Conservation (phyloP, 2,113 vertebrate genomes). For the Micronisus gabar region DNA sequence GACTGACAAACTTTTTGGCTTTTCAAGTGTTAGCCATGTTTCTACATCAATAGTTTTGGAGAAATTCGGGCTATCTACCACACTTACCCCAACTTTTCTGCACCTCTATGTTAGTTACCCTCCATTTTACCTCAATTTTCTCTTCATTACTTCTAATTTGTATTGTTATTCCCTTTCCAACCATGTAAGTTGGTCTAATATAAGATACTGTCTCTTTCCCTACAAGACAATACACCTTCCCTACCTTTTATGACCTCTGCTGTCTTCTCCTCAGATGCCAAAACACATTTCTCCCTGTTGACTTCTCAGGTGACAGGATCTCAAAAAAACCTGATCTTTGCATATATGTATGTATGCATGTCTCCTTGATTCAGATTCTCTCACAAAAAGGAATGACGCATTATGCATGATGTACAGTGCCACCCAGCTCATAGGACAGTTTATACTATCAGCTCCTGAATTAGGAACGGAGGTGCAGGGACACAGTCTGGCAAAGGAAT, state of each 20-base stretch:
- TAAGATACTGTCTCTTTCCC: not conserved
- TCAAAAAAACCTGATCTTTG: not conserved
- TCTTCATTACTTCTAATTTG: not conserved
- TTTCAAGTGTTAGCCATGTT: not conserved
- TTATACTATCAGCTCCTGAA: not conserved
- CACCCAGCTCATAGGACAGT: not conserved
- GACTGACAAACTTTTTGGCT: not conserved
- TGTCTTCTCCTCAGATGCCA: not conserved
- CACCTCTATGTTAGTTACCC: not conserved
- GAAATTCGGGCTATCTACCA: not conserved
- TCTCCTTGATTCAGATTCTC: not conserved
- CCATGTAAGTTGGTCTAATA: accelerated
- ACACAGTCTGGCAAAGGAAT: not conserved
- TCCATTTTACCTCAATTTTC: not conserved
- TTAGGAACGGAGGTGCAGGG: not conserved
- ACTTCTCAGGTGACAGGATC: not conserved
- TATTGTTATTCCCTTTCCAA: not conserved
- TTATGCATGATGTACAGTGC: accelerated
- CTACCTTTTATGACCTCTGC: not conserved
- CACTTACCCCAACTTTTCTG: not conserved
- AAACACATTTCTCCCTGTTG: not conserved
- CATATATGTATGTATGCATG: not conserved
- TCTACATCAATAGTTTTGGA: not conserved
- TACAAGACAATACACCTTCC: not conserved
- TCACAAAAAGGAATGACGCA: not conserved